Evolutionary conservation across 1,140 invertebrate genomes (phyloP).

Genomic region (Linepithema humile): DNA sequence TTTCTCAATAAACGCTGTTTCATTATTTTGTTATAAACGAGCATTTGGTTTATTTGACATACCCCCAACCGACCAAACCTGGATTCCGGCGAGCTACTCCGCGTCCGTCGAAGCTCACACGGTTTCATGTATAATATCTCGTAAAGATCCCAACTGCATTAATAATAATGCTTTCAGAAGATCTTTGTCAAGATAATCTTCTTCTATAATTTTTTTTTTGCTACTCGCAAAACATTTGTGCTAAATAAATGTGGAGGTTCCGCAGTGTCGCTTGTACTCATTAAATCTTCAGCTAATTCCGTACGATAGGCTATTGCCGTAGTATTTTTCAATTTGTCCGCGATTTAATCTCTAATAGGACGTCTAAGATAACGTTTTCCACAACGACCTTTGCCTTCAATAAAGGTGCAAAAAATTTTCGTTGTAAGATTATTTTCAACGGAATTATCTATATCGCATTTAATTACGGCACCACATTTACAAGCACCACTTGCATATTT

Average conservation of each 20-base stretch:
- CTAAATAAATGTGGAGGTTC: constrained; percentile 6
- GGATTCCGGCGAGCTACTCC: too few relatives aligned
- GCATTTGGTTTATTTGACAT: too few relatives aligned
- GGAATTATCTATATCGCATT: constrained; percentile 1
- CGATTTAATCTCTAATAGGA: neutral
- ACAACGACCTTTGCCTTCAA: neutral
- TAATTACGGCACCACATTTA: neutral
- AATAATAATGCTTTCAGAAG: neutral
- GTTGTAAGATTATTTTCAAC: neutral
- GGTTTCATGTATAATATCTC: neutral
- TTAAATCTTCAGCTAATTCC: neutral
- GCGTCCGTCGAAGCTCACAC: too few relatives aligned
- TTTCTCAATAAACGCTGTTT: too few relatives aligned
- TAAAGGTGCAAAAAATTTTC: neutral
- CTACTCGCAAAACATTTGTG: neutral
- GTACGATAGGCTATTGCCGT: neutral
- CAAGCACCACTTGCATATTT: neutral
- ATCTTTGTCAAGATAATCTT: neutral
- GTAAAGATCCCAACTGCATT: neutral
- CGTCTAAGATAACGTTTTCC: neutral
- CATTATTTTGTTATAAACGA: too few relatives aligned
- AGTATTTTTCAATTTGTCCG: neutral
- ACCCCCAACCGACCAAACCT: too few relatives aligned
- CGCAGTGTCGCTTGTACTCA: neutral
- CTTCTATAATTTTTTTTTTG: neutral